These are phyloP conservation scores for Siderastrea radians DNA, from an alignment of 92 coral and sea anemone genomes.

Conservation along the genomic window DNA sequence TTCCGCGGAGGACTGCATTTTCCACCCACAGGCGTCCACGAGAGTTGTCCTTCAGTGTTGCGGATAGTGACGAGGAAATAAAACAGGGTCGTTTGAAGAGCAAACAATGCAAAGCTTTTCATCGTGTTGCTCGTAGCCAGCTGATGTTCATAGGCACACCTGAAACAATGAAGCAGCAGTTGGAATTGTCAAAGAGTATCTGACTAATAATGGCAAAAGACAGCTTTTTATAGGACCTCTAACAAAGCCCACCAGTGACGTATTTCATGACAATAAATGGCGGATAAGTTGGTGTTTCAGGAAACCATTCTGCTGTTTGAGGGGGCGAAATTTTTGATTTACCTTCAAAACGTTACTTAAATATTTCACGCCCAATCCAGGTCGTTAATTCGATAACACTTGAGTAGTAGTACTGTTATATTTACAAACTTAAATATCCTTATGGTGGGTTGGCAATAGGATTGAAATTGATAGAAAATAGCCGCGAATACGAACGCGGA, in stretches of 20 bases:
- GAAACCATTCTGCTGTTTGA: conserved; percentile 4
- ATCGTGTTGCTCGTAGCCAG: neutral
- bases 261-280: neutral
- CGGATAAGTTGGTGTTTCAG: neutral
- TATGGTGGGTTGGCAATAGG: no score
- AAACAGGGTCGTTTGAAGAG: neutral
- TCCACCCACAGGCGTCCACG: neutral
- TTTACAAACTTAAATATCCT: no score
- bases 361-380: neutral
- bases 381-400: no score
- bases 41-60: neutral
- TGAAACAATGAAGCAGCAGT: neutral
- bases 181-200: neutral
- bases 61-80: conserved; percentile 4
- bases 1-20: no score
- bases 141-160: neutral
- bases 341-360: neutral
- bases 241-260: neutral
- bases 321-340: neutral
- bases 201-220: neutral
- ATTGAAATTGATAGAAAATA: no score
- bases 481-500: neutral
- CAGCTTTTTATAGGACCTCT: neutral
- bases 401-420: no score
- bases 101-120: neutral